Percentiles rank a stretch among this genome's conserved stretches.
These are phyloP conservation scores for Macrobrachium rosenbergii DNA, from an alignment of 1,140 invertebrate species.

Conservation along the genomic window DNA sequence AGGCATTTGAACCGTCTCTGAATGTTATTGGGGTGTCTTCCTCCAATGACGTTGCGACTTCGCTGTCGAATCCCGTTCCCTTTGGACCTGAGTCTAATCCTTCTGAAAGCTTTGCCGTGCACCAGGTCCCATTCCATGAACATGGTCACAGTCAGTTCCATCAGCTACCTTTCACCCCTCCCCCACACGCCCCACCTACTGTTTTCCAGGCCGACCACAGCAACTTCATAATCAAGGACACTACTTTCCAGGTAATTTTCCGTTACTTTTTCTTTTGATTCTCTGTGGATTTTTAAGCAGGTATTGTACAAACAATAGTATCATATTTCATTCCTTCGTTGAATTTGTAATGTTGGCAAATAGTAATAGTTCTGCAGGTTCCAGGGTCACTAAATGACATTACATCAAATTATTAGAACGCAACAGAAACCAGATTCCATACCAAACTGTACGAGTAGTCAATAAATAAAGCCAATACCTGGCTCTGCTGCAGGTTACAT, in stretches of 20 bases:
- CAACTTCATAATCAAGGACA: constrained; percentile 49
- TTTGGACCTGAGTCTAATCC: neutral
- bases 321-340: no score
- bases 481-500: no score
- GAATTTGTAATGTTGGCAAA: no score
- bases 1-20: no score
- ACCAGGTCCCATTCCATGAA: neutral
- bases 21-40: neutral
- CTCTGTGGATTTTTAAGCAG: no score
- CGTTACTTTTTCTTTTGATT: neutral
- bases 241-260: constrained; percentile 48
- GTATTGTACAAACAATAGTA: no score
- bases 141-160: neutral
- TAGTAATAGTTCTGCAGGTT: no score
- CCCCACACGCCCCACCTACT: constrained; percentile 1
- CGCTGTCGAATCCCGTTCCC: neutral
- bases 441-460: no score
- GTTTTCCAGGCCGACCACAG: constrained; percentile 20
- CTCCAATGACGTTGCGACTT: neutral
- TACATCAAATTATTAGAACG: no score
- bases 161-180: neutral
- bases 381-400: no score
- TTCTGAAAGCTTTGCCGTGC: constrained; percentile 11
- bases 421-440: no score
- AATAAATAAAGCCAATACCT: no score